A percentile compares a stretch with the other conserved stretches of the same genome.
Evolutionary conservation across 1,140 invertebrate genomes (phyloP).

Genomic region (Ptiloglossa arizonensis): DNA sequence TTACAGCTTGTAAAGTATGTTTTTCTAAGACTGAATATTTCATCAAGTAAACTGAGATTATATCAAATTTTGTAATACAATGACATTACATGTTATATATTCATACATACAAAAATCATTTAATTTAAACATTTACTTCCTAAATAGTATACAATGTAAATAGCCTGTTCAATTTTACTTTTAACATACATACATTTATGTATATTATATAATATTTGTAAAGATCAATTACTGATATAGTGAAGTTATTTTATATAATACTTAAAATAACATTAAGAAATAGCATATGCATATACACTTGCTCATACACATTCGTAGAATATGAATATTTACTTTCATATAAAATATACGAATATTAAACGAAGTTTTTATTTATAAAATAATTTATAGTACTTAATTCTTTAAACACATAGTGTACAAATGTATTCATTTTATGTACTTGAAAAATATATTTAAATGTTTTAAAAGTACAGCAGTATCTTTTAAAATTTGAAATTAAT

Average conservation of each 20-base stretch:
- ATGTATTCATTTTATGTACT: constrained; percentile 12
- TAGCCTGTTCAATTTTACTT: constrained; percentile 2
- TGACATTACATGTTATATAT: background rate
- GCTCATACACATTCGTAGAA: background rate
- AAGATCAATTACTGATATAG: constrained; percentile 12
- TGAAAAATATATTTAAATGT: constrained; percentile 28
- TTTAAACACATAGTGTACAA: constrained; percentile 13
- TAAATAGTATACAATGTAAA: constrained; percentile 15
- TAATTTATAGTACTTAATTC: constrained; percentile 11
- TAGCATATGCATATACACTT: background rate
- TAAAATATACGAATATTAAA: constrained; percentile 6
- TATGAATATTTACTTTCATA: constrained; percentile 23
- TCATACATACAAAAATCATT: background rate
- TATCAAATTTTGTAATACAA: constrained; percentile 20
- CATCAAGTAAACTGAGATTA: constrained; percentile 10
- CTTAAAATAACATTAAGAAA: constrained; percentile 12
- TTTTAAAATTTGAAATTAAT: background rate
- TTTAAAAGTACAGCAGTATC: constrained; percentile 1
- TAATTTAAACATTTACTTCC: constrained; percentile 1
- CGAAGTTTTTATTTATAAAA: constrained; percentile 7
- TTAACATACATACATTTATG: constrained; percentile 27
- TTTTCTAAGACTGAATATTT: constrained; percentile 45
- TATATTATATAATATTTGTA: constrained; percentile 15
- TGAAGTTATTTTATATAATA: background rate
- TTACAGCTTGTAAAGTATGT: background rate